Evolutionary conservation across 2,113 vertebrate species (phyloP), one percentile per base, ranked within the genome.

Genomic region (Aphyosemion australe): DNA sequence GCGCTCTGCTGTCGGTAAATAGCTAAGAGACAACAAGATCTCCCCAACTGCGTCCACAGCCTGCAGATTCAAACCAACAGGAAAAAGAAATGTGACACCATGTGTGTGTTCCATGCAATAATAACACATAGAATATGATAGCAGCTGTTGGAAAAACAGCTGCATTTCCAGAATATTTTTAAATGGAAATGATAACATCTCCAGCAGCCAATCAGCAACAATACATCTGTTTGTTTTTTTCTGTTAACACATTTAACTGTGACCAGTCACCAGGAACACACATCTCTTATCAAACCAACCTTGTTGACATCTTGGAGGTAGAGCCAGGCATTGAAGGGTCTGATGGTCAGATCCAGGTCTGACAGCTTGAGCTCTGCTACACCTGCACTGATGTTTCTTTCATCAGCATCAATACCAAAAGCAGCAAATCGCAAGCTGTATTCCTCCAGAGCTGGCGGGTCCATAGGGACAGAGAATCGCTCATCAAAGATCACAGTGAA

Each of bases 281-380:
- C 42, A n/a, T n/a, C n/a, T n/a, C n/a, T 43, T 11, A 3, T 14
- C 11, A 8, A 21, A 94, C 97, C 95, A 21, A 94, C 97, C 95
- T 96, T 99, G 83, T 95, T 98, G 74, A 92, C 91, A 75, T 99
- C 97, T 78, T 99, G 97, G 18, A 99, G 90, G 89, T 98, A 99
- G 16, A 99, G 94, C 97, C 97, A 99, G 69, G 97, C 95, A 0
- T 87, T 93, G 91, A 99, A 99, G 14, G 97, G 94, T 2, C 97
- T 91, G 20, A 88, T 41, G 4, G 87, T 87, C 71, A 99, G 93
- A 84, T 97, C 96, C 39, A 99, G 88, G 69, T 98, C 96, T 0
- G 94, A 97, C 15, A 99, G 91, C 69, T 96, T 98, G 68, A 99
- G 93, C 62, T 99, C 97, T 0, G 96, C 97, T 46, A 92, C 72